These are phyloP conservation scores for Sycophila sp. DNA, from an alignment of 1,140 invertebrate genomes.

Conservation along the genomic window DNA sequence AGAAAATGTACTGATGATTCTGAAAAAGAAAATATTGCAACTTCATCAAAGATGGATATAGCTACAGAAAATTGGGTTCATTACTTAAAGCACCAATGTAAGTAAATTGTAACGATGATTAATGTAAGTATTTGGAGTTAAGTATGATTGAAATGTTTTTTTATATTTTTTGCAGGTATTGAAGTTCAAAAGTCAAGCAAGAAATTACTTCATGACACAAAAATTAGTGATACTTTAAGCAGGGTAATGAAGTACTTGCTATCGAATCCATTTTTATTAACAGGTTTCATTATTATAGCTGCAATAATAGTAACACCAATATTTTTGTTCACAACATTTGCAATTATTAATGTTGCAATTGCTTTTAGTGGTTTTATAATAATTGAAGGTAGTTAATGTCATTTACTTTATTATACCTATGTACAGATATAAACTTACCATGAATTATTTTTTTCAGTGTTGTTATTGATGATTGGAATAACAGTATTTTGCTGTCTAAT, in stretches of 20 bases:
- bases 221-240: slow-evolving; percentile 16
- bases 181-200: slow-evolving; percentile 22
- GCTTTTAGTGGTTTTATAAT: slow-evolving; percentile 45
- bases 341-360: slow-evolving; percentile 39
- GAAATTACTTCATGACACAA: slow-evolving; percentile 22
- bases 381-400: slow-evolving; percentile 45
- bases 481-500: slow-evolving; percentile 40
- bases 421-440: not conserved
- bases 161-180: slow-evolving; percentile 19
- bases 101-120: not conserved
- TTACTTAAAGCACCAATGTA: slow-evolving; percentile 21
- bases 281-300: slow-evolving; percentile 21
- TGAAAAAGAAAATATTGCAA: slow-evolving; percentile 23
- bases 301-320: slow-evolving; percentile 37
- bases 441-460: slow-evolving; percentile 39
- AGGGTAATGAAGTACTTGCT: slow-evolving; percentile 21
- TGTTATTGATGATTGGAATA: slow-evolving; percentile 40
- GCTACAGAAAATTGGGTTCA: slow-evolving; percentile 14
- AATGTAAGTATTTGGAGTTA: not conserved
- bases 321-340: slow-evolving; percentile 36
- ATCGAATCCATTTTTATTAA: slow-evolving; percentile 26
- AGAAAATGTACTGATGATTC: not conserved
- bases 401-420: not conserved
- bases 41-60: slow-evolving; percentile 11
- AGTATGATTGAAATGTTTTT: not conserved